Evolutionary conservation across 2,113 vertebrate species (phyloP).

Genomic region (Prolemur simus): DNA sequence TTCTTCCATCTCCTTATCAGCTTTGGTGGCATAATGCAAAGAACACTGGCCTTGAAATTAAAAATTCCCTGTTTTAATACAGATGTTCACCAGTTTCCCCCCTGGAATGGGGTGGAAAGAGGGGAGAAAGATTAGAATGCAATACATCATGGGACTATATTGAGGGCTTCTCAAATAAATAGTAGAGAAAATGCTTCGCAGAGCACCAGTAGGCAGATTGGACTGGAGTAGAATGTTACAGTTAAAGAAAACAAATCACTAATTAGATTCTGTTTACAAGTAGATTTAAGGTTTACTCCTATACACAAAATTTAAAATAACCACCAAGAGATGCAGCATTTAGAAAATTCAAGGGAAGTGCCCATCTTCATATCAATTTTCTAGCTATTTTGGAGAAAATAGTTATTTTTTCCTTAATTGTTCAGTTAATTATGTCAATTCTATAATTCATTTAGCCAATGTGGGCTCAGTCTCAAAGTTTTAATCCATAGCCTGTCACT

Average conservation of each 20-base stretch:
- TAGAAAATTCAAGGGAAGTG: slow-evolving; percentile 9
- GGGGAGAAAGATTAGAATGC: background rate
- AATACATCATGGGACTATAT: background rate
- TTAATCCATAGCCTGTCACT: slow-evolving; percentile 67
- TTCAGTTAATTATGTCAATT: slow-evolving; percentile 48
- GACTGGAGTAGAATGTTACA: background rate
- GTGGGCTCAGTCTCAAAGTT: slow-evolving; percentile 41
- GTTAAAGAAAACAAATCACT: slow-evolving; percentile 6
- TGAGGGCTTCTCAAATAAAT: background rate
- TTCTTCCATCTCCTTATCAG: background rate
- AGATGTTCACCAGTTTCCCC: background rate
- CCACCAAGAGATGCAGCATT: background rate
- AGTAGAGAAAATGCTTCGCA: background rate
- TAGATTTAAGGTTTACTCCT: background rate
- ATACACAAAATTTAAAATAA: slow-evolving; percentile 8
- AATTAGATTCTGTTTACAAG: slow-evolving; percentile 33
- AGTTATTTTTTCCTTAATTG: slow-evolving; percentile 61
- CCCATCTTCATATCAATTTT: background rate
- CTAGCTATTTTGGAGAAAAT: slow-evolving; percentile 50
- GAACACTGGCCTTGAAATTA: background rate
- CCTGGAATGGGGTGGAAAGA: rapidly evolving
- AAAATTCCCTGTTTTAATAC: background rate
- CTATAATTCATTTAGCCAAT: slow-evolving; percentile 50
- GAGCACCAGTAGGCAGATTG: background rate
- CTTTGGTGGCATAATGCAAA: background rate